These are phyloP conservation scores for Ictidomys tridecemlineatus DNA, from an alignment of 2,113 vertebrate genomes.

Conservation along the genomic window DNA sequence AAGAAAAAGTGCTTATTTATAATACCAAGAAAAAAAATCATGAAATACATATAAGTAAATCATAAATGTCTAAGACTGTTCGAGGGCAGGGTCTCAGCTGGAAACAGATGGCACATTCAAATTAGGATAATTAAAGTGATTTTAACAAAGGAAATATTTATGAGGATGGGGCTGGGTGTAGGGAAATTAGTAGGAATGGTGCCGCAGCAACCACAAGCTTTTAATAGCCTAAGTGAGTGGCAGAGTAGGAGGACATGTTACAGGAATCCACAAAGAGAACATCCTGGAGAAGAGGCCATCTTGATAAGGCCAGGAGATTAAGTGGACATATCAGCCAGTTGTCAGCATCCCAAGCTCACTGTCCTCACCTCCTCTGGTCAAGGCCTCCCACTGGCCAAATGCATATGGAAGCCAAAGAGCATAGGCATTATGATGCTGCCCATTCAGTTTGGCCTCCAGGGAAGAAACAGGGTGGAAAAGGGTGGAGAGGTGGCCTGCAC, in stretches of 20 bases:
- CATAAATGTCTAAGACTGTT: neutral
- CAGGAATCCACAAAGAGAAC: neutral
- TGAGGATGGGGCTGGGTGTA: neutral
- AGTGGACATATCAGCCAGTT: neutral
- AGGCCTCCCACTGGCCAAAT: neutral
- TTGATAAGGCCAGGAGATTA: neutral
- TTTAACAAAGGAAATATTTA: slow-evolving; percentile 25
- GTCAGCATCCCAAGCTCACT: neutral
- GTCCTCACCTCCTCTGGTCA: neutral
- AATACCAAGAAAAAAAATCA: slow-evolving; percentile 41
- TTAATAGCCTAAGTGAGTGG: neutral
- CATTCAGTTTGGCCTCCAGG: neutral
- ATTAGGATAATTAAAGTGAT: neutral
- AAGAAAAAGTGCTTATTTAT: neutral
- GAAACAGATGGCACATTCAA: slow-evolving; percentile 44
- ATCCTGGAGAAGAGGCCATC: neutral
- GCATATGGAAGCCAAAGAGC: neutral
- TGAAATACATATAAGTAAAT: slow-evolving; percentile 1
- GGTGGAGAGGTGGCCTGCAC: neutral
- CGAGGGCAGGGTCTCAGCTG: neutral
- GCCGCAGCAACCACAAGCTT: neutral
- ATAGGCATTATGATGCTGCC: neutral
- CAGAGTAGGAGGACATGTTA: neutral
- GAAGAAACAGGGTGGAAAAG: neutral
- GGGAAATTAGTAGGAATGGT: neutral